Evolutionary conservation across 2,797 vertebrate genomes (phyloP), one percentile per base, ranked within the genome.

Genomic region (Chelonia mydas): DNA sequence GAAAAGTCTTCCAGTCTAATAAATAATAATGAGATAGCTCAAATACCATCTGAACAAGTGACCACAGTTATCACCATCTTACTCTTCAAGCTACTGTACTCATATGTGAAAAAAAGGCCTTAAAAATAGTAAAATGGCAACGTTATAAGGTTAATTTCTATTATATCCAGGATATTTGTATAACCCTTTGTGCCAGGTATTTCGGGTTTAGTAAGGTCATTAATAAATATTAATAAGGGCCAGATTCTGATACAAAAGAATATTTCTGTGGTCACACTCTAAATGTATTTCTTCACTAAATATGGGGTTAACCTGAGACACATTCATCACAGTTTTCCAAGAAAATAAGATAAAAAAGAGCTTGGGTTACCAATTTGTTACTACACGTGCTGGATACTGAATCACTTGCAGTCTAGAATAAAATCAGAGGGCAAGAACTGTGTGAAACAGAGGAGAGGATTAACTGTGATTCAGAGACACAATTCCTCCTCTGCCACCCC

Each of bases 1-100:
- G 9, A 81, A 76, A 55, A 28, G 7, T 9, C 3, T 86, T 90
- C 45, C 93, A n/a, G 88, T 54, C 45, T 93, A 10, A 57, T 92
- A 87, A 91, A 61, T 72, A 87, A 84, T 95, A 96, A 90, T 23
- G 3, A 78, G 53, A 82, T 11, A 79, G 79, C 90, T 76, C 16
- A 90, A 50, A 45, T 81, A 47, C 68, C 91, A 53, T 77, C 45
- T 47, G 57, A 83, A 4, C 81, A 65, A 12, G 57, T 78, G 28
- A 76, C 25, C 49, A 7, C 23, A 76, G 1, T 49, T 5, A 13
- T 57, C 76, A 1, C 74, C 23, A 2, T 28, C 16, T 72, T 86
- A 59, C 11, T 72, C 51, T 87, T 94, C 57, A 28, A 13, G 0
- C 57, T 47, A 59, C 55, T 33, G 1, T 57, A 9, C 7, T 23